phyloP scores from a whole-genome alignment of 2,888 invertebrate species.

The Leptinotarsa haldemani region DNA sequence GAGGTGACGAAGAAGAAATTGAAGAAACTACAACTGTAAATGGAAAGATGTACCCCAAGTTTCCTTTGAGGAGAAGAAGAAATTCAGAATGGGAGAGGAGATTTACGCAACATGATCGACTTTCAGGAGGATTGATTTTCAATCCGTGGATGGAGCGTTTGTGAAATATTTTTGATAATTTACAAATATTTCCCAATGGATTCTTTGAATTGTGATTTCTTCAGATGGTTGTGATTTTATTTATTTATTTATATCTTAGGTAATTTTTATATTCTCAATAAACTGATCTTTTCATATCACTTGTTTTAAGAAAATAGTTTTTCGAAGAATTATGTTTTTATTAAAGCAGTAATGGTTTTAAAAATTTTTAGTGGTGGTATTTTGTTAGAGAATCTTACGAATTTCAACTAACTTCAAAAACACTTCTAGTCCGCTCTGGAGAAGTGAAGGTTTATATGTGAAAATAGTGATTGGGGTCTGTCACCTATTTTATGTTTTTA shows the following conservation, averaged over 20 bases:
- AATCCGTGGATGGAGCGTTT: slow-evolving; percentile 33
- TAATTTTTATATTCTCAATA: slow-evolving; percentile 22
- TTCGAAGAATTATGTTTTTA: no score
- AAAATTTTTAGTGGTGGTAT: no score
- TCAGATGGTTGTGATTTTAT: slow-evolving; percentile 10
- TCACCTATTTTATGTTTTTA: no score
- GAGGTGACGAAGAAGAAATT: background rate
- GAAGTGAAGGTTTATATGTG: no score
- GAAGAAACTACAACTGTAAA: background rate
- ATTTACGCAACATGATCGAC: slow-evolving; percentile 9
- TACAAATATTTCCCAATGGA: no score
- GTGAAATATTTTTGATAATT: background rate
- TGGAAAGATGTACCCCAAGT: slow-evolving; percentile 15
- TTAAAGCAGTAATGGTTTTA: no score
- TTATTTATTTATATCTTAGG: background rate
- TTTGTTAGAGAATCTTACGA: no score
- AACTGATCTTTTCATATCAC: background rate
- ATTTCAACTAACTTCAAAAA: no score
- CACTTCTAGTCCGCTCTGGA: no score
- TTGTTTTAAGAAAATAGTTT: background rate
- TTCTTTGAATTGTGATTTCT: slow-evolving; percentile 21
- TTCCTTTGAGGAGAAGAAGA: slow-evolving; percentile 20
- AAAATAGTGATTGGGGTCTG: no score
- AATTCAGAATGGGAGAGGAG: slow-evolving; percentile 20
- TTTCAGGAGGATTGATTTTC: slow-evolving; percentile 24